Base-by-base conservation (phyloP, 1,140 invertebrate species). In the Papilio xuthus region DNA sequence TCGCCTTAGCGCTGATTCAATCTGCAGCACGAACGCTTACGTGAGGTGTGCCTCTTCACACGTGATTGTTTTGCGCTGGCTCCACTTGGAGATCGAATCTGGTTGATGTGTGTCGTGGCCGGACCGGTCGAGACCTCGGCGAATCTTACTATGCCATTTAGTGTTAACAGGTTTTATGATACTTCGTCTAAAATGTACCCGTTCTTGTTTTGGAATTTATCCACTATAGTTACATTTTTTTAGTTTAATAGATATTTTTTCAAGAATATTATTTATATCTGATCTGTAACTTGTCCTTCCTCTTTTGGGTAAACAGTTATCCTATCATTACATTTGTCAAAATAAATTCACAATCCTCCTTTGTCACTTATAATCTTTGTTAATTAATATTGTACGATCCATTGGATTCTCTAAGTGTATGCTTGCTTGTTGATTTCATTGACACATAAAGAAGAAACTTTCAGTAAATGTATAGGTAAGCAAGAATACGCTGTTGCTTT, bases 31-130 rank as follows among this genome's bases (percentile, higher is more conserved):
- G 91, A 91, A 88, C 81, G 86, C 85, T 83, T 85, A 90, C 90
- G 86, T 87, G 87, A 87, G 88, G 84, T 86, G 86, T 89, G 88
- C 91, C 86, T 86, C 89, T 90, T 92, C 89, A 93, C 91, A 92
- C 91, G 86, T 92, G 92, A 92, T 90, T 85, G 86, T 90, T 81
- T 79, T 78, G 76, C 79, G 85, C 85, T 85, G 88, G 86, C 84
- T 81, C 80, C 84, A 86, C 84, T 84, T 47, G 63, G 44, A 88
- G 90, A 91, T 90, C 82, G 63, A 85, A 91, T 93, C 91, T 87
- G 79, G 78, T 91, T 87, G 88, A 91, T 88, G 87, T 85, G 83
- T 84, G 85, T 86, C 82, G 81, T 85, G 85, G 80, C 70, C 71
- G 80, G 71, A 80, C 77, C 78, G 78, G 82, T 84, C 80, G 56